Percentiles rank a stretch among this genome's conserved stretches.
phyloP scores from a whole-genome alignment of 2,888 invertebrate genomes.

The Monopis laevigella region DNA sequence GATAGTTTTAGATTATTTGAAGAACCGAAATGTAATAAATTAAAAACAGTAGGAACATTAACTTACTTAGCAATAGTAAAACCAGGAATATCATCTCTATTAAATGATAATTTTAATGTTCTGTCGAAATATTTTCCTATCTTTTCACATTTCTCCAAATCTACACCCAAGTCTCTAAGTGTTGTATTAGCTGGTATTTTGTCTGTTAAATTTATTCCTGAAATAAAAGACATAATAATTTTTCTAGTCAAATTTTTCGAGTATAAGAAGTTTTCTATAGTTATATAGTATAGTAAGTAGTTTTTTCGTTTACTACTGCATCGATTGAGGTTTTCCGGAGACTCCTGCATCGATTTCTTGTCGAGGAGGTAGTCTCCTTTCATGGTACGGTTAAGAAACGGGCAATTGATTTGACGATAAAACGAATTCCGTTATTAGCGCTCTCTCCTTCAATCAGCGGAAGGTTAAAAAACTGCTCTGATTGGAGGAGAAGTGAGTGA shows the following conservation, averaged over 20 bases:
- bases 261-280: neutral
- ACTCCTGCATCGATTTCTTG: too few relatives aligned
- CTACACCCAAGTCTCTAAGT: neutral
- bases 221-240: neutral
- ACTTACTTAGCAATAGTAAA: constrained; percentile 9
- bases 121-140: constrained; percentile 1
- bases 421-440: too few relatives aligned
- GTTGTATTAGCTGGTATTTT: constrained; percentile 1
- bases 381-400: too few relatives aligned
- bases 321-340: too few relatives aligned
- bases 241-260: neutral
- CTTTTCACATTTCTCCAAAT: neutral
- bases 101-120: neutral
- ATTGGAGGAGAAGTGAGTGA: too few relatives aligned
- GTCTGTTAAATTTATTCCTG: constrained; percentile 2
- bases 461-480: too few relatives aligned
- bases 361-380: too few relatives aligned
- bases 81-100: constrained; percentile 2
- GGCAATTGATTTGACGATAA: too few relatives aligned
- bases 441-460: too few relatives aligned
- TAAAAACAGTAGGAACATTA: neutral
- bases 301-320: neutral
- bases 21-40: too few relatives aligned
- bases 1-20: too few relatives aligned
- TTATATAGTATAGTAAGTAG: neutral